Percentiles rank a stretch among this genome's conserved stretches.
phyloP scores from a whole-genome alignment of 2,888 invertebrate species.

The Ennomos erosarius region DNA sequence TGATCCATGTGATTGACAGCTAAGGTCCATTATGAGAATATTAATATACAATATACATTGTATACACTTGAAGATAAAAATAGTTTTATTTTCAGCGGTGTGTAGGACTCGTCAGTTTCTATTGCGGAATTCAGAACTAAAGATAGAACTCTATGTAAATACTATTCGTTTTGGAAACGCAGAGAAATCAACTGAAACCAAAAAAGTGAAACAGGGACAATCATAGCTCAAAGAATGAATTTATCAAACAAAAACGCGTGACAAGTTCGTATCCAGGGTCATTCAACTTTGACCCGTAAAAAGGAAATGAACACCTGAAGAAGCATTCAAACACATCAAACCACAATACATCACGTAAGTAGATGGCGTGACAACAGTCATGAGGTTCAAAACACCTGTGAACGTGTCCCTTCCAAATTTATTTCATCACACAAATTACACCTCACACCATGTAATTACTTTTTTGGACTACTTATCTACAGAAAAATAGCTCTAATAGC shows the following conservation, averaged over 20 bases:
- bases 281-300: too few relatives aligned
- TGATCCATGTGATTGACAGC: constrained; percentile 30
- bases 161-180: too few relatives aligned
- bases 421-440: constrained; percentile 37
- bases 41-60: too few relatives aligned
- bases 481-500: constrained; percentile 21
- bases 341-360: constrained; percentile 8
- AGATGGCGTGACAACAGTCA: constrained; percentile 26
- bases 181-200: too few relatives aligned
- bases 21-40: constrained; percentile 26
- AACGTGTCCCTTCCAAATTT: constrained; percentile 36
- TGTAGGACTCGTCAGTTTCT: constrained; percentile 5
- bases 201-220: too few relatives aligned
- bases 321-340: background rate
- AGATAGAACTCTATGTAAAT: too few relatives aligned
- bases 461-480: constrained; percentile 17
- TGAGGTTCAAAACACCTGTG: constrained; percentile 40
- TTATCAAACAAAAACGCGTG: too few relatives aligned
- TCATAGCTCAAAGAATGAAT: too few relatives aligned
- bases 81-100: constrained; percentile 13
- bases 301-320: background rate
- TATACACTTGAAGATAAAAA: constrained; percentile 16
- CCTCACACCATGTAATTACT: constrained; percentile 33
- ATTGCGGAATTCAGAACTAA: too few relatives aligned
- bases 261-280: too few relatives aligned